Evolutionary conservation across 1,140 invertebrate genomes (phyloP), one percentile per base, ranked within the genome.

Genomic region (Brachionus asplanchnoidis): DNA sequence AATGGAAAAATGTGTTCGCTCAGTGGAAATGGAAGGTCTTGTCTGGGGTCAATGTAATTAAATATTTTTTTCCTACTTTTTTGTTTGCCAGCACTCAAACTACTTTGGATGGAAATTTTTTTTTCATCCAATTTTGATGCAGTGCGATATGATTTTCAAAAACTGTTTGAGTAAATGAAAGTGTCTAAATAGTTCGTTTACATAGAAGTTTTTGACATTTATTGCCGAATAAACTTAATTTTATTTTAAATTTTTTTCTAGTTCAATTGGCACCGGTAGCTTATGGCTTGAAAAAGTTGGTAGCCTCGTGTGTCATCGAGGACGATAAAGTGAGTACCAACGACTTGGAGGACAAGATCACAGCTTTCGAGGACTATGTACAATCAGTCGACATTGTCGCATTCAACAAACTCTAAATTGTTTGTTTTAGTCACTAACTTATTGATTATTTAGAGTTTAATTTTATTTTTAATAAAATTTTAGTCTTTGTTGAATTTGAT

Each of bases 211-310:
- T 82, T 32, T 42, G 23, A 65, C 79, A 82, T 40, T 12, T 26
- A 42, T 44, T 2, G 9, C 17, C 65, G n/a, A 32, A 14, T n/a
- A 80, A 23, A n/a, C 23, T 44, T 60, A 23, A 44, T n/a, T 65
- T 82, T 60, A 40, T 82, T 65, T 82, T 82, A 12, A 28, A 36
- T 68, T 65, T 65, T 7, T 80, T 32, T 82, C 3, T 23, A 82
- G 79, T 82, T 26, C 79, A 82, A 82, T 91, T 97, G 28, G 93
- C 96, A 0, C 95, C 95, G 73, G 92, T 99, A 28, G 97, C 95
- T 42, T 99, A 94, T 92, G 97, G 97, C 65, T 97, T 99, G 87
- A 93, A 94, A 85, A 99, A 99, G 89, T 91, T 99, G 68, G 94
- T 95, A 89, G 97, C 98, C 86, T 94, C 93, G 85, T 95, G 94